Evolutionary conservation across 2,888 invertebrate genomes (phyloP), one percentile per base, ranked within the genome.

Genomic region (Rhagium mordax): DNA sequence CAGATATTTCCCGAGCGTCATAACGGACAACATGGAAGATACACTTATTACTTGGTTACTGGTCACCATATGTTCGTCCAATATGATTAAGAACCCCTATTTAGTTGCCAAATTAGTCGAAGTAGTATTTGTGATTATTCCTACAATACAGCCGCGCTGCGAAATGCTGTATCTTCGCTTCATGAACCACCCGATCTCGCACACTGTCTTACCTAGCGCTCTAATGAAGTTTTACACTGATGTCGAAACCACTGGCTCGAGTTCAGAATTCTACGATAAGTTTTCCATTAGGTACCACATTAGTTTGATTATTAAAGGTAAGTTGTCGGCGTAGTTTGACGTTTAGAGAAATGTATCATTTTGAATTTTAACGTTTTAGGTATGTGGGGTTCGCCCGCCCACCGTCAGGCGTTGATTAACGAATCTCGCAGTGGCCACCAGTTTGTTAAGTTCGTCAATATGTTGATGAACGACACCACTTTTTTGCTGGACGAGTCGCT

Each of bases 221-320:
- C 90, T 99, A 48, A 98, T 99, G 97, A 96, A 96, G 88, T 99
- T 99, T 89, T 99, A 99, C 89, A 97, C 98, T 81, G 98, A 98
- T 84, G 96, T 98, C 70, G 99, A 99, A 89, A 96, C 96, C 10
- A 99, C 98, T 8, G 99, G 99, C 8, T 96, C 98, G 81, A 97
- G 96, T 88, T 97, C 97, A 41, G 99, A 99, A 89, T 99, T 99
- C 89, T 99, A 98, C 85, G 99, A 99, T 89, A 99, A 99, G 89
- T 99, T 99, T 88, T 97, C 97, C 10, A 99, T 99, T 83, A 93
- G 99, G 71, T 98, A 98, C 90, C 98, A 98, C 87, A 98, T 99
- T 87, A 98, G 98, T 88, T 93, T 98, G 85, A 97, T 99, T 84
- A 92, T 99, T 81, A 98, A 98, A 88, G 94, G 87, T 86, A 70